Base-by-base conservation (phyloP, 2,797 vertebrate genomes). In the Sebastes aleutianus region DNA sequence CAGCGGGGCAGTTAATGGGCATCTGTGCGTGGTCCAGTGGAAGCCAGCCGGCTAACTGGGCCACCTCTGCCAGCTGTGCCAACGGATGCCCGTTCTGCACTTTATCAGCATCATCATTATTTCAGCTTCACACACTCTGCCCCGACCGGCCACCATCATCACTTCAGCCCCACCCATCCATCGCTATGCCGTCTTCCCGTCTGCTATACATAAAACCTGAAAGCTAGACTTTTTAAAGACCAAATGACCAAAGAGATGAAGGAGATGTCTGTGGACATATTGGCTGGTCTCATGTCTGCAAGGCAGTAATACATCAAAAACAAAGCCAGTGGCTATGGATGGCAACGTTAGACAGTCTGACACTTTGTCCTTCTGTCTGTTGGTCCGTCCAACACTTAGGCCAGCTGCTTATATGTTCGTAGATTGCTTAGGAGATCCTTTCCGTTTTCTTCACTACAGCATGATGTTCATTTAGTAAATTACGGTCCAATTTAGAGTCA, bases 1-100 rank as follows among this genome's bases (percentile, higher is more conserved):
- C 95, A 95, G 93, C 70, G 78, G 95, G 94, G 94, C 95, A 95
- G 94, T 95, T 95, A 96, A 95, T 95, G 93, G 95, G 95, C 95
- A 95, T 96, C 94, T 95, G 95, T 93, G 95, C 92, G 88, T 95
- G 93, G 95, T 95, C 95, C 95, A 93, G 93, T 92, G 94, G 92
- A 94, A 94, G 93, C 87, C 87, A 90, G 93, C 92, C 91, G 83
- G 90, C 88, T 93, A 92, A 91, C 92, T 91, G 92, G 92, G 93
- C 93, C 90, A 93, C 91, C 92, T 89, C 80, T 87, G 91, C 90
- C 95, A 96, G 95, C 95, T 96, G 95, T 95, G 95, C 87, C 95
- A 87, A 87, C 88, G 84, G 80, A 87, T 91, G 89, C 90, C 87
- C 72, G 69, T 87, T 91, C 84, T 87, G 85, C 85, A 76, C 83